phyloP scores from a whole-genome alignment of 2,888 invertebrate species.

The Dyspetes luteomarginatus region DNA sequence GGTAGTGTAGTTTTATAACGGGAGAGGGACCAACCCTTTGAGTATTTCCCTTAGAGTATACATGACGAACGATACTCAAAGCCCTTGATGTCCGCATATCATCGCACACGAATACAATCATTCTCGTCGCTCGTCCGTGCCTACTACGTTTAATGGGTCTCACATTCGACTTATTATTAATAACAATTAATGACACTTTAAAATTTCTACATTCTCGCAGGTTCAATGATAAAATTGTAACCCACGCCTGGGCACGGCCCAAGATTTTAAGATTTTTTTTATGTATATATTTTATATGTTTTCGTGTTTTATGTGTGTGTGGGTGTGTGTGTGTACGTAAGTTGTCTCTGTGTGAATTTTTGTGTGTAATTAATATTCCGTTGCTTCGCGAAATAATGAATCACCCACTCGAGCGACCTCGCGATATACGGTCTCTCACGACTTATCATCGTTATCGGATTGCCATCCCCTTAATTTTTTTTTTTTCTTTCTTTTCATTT shows the following conservation, averaged over 20 bases:
- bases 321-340: not conserved
- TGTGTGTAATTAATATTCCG: slow-evolving; percentile 56
- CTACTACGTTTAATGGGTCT: slow-evolving; percentile 61
- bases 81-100: slow-evolving; percentile 63
- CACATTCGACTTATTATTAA: slow-evolving; percentile 77
- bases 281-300: slow-evolving; percentile 16
- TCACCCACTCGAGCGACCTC: slow-evolving; percentile 66
- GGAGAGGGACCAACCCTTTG: slow-evolving; percentile 74
- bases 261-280: slow-evolving; percentile 66
- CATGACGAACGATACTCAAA: slow-evolving; percentile 68
- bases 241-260: slow-evolving; percentile 78
- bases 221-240: slow-evolving; percentile 71
- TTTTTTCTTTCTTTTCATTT: slow-evolving; percentile 59
- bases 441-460: slow-evolving; percentile 64
- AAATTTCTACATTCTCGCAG: slow-evolving; percentile 81
- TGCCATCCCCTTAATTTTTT: slow-evolving; percentile 57
- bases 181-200: slow-evolving; percentile 82
- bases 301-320: slow-evolving; percentile 13
- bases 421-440: slow-evolving; percentile 69
- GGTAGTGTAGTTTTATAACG: slow-evolving; percentile 70
- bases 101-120: slow-evolving; percentile 57
- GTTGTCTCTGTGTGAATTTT: slow-evolving; percentile 25
- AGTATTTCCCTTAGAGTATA: slow-evolving; percentile 73
- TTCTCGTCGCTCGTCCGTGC: slow-evolving; percentile 64
- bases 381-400: slow-evolving; percentile 67